phyloP scores from a whole-genome alignment of 2,888 invertebrate species.

The Drepanosiphum platanoidis region DNA sequence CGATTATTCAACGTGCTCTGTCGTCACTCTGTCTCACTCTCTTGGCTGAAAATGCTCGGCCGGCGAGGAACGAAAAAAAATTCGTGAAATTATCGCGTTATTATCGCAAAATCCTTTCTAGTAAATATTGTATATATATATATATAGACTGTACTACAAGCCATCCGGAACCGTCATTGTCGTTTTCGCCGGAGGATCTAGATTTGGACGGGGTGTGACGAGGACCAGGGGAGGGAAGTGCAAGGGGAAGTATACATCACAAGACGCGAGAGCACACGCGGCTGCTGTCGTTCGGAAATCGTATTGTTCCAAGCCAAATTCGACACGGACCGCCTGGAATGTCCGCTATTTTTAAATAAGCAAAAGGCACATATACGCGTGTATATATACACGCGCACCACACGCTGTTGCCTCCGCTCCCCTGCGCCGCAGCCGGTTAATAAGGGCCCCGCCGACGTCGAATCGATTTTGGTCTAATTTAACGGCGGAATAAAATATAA shows the following conservation, averaged over 20 bases:
- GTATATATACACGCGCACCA: slow-evolving; percentile 2
- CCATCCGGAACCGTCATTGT: slow-evolving; percentile 43
- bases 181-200: slow-evolving; percentile 42
- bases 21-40: not conserved
- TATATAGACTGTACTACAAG: slow-evolving; percentile 6
- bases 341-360: slow-evolving; percentile 62
- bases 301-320: slow-evolving; percentile 60
- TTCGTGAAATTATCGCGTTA: slow-evolving; percentile 29
- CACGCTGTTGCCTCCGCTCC: not conserved
- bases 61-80: not conserved
- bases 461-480: slow-evolving; percentile 60
- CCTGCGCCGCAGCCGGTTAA: slow-evolving; percentile 18
- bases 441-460: slow-evolving; percentile 39
- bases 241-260: not conserved
- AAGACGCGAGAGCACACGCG: not conserved
- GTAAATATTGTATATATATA: not conserved
- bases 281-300: slow-evolving; percentile 48
- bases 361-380: slow-evolving; percentile 13
- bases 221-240: not conserved
- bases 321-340: slow-evolving; percentile 62
- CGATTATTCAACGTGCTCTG: not conserved
- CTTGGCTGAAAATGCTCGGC: slow-evolving; percentile 4
- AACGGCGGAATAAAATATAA: slow-evolving; percentile 55
- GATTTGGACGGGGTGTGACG: slow-evolving; percentile 27
- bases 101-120: slow-evolving; percentile 26